Conservation (phyloP, 2,797 vertebrate species). For the Acanthornis magna region DNA sequence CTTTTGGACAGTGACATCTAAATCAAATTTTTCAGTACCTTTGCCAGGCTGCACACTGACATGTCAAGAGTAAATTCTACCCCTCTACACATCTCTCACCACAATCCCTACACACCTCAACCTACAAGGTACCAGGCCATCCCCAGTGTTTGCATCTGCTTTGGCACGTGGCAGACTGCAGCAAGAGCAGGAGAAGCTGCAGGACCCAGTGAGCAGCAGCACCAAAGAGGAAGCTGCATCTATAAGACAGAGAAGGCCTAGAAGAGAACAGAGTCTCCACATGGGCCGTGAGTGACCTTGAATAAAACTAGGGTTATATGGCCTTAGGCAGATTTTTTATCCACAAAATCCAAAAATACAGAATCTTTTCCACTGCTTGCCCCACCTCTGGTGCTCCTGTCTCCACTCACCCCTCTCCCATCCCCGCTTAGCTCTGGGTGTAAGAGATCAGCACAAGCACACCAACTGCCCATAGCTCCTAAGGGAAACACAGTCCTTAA, state of each 20-base stretch:
- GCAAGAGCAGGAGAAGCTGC: neutral
- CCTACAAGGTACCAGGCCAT: neutral
- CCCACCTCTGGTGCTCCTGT: neutral
- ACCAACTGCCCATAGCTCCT: neutral
- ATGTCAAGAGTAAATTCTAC: neutral
- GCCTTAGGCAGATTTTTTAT: neutral
- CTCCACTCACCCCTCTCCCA: neutral
- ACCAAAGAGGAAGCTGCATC: neutral
- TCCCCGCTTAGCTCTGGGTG: neutral
- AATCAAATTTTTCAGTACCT: neutral
- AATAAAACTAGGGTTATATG: neutral
- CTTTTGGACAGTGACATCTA: neutral
- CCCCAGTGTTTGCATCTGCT: neutral
- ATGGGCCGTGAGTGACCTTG: rapidly evolving
- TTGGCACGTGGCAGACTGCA: neutral
- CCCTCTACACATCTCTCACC: neutral
- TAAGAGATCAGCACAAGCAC: rapidly evolving
- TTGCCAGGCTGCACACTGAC: neutral
- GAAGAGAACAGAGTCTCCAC: neutral
- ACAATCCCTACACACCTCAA: neutral
- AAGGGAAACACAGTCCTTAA: neutral
- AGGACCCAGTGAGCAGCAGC: rapidly evolving
- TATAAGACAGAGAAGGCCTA: neutral
- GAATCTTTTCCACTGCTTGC: neutral
- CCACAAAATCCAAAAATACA: neutral